Evolutionary conservation across 2,113 vertebrate species (phyloP), one percentile per base, ranked within the genome.

Genomic region (Podiceps cristatus): DNA sequence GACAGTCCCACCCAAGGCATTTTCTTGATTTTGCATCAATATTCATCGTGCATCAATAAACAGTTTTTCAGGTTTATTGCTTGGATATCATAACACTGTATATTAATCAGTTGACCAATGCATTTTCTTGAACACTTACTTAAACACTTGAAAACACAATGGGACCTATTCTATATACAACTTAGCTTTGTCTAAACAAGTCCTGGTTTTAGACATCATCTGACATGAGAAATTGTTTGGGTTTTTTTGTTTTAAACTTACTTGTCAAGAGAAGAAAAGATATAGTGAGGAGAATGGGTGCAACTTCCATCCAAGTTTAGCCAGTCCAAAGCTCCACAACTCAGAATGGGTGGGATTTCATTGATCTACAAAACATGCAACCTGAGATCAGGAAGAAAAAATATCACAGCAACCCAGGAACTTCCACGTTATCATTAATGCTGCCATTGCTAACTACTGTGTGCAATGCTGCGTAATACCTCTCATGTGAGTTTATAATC

Each of bases 311-410:
- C 98, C 84, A 98, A 95, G 91, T 98, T 96, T 66, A 98, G 95
- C 98, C 98, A 98, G 74, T 98, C 98, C 96, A 98, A 96, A 96
- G 98, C 98, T 83, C 92, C 97, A 91, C 91, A 97, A 68, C 93
- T 96, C 42, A 67, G 22, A 68, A 94, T 33, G 50, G 84, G 86
- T 49, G 94, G 52, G 17, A 79, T 95, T 95, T 99, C 98, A 97
- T 96, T 98, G 45, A 98, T 97, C 99, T 99, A 95, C 55, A 86
- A 76, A 95, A 67, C 37, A 68, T 29, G 74, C 15, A 88, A 66
- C 3, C 42, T 7, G 28, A 40, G 29, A 72, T n/a, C 20, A 50
- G 56, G 17, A 87, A 44, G 22, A 2, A 37, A 58, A 86, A 64
- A 20, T 24, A 76, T 11, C 44, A 76, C 20, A 78, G 29, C 33